Percentiles rank a stretch among this genome's conserved stretches.
These are phyloP conservation scores for Parnassius glacialis DNA, from an alignment of 2,888 invertebrate genomes.

Conservation along the genomic window DNA sequence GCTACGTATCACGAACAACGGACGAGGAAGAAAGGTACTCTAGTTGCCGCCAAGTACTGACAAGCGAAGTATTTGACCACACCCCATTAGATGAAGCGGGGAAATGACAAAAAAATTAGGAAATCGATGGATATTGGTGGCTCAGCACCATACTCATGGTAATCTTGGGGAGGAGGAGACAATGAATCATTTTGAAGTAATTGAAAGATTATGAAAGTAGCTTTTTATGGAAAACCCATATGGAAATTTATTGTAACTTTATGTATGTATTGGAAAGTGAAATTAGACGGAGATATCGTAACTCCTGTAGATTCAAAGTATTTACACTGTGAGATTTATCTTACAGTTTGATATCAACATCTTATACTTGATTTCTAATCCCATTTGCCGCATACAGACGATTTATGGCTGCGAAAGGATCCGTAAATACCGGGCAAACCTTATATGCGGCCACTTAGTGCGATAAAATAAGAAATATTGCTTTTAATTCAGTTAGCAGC, in stretches of 20 bases:
- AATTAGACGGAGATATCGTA: constrained; percentile 12
- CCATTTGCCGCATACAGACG: constrained; percentile 24
- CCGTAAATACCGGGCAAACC: constrained; percentile 25
- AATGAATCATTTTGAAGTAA: too few relatives aligned
- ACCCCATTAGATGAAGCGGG: too few relatives aligned
- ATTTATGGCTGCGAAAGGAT: constrained; percentile 26
- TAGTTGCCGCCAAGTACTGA: too few relatives aligned
- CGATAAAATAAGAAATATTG: constrained; percentile 29
- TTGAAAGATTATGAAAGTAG: too few relatives aligned
- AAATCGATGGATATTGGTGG: too few relatives aligned
- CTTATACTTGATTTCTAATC: constrained; percentile 25
- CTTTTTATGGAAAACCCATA: not conserved
- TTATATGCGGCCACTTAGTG: constrained; percentile 24
- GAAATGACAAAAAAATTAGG: too few relatives aligned
- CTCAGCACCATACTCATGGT: too few relatives aligned
- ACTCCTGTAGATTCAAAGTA: constrained; percentile 16
- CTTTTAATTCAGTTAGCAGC: constrained; percentile 27
- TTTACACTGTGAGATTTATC: constrained; percentile 24
- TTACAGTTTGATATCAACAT: constrained; percentile 25
- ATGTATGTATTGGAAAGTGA: constrained; percentile 3
- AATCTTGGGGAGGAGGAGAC: too few relatives aligned
- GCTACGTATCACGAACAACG: too few relatives aligned
- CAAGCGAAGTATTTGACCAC: too few relatives aligned
- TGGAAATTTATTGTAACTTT: constrained; percentile 3
- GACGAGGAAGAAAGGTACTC: too few relatives aligned